Base-by-base conservation (phyloP, 2,797 vertebrate genomes). In the Coranthus polyacanthus region DNA sequence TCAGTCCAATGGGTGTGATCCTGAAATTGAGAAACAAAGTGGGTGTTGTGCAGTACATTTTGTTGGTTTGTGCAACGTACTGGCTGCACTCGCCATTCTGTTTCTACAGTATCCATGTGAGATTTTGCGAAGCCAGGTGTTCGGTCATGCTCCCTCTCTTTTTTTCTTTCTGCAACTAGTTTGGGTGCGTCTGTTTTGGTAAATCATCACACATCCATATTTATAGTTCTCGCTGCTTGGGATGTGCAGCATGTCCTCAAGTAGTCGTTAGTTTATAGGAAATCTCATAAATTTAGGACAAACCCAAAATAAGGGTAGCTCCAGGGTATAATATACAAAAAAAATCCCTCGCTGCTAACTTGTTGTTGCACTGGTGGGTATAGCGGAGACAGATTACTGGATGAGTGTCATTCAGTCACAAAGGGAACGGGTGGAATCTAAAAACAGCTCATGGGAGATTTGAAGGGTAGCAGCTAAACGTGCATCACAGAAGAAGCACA, bases 381-480 rank as follows among this genome's bases (percentile, higher is more conserved):
- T 43, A 55, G 17, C 69, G 71, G 68, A 75, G 54, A 53, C 38
- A 54, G 26, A 49, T 57, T 53, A 61, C 46, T 54, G 56, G 39
- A 45, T 37, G 63, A 64, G 16, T 60, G 37, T 68, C 47, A 22
- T 41, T 22, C 17, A 26, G 45, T 56, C 62, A 76, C 55, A 54
- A 24, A 66, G 44, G 53, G 64, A 50, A 32, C 0, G 21, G 65
- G 42, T 44, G 62, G 49, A 52, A 72, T 49, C 82, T 82, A 85
- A 84, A 88, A 78, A 75, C 61, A 63, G 71, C 62, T 68, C 55
- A 34, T 13, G 42, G 75, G 54, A 71, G 49, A 79, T 69, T 70
- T 82, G 66, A 83, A 72, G 13, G 42, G 63, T 9, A 64, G 42
- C 50, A 70, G 69, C 55, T 52, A 70, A 80, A 75, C 58, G 82